phyloP scores from a whole-genome alignment of 1,140 invertebrate species.

The Drosophila yakuba region DNA sequence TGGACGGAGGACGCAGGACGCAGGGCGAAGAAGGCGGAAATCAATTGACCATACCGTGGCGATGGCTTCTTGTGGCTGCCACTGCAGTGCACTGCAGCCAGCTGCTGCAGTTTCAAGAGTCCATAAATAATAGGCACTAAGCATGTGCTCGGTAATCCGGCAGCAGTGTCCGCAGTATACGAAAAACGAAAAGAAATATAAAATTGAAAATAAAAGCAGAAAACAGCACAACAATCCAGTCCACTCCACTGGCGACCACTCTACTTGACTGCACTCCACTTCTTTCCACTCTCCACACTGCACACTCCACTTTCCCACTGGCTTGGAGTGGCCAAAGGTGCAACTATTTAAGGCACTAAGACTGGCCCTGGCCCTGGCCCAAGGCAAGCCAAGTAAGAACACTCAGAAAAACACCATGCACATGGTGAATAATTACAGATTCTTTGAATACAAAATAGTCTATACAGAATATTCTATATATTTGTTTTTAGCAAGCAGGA shows the following conservation, averaged over 20 bases:
- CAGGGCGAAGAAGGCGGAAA: neutral
- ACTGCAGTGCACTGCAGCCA: neutral
- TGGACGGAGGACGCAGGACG: neutral
- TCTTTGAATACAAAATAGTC: too few species aligned
- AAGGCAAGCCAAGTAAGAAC: neutral
- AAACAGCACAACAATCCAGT: slow-evolving; percentile 28
- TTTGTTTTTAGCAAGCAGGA: too few species aligned
- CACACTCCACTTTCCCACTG: neutral
- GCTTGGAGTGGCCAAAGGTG: slow-evolving; percentile 37
- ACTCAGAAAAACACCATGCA: neutral
- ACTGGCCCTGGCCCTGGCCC: slow-evolving; percentile 6
- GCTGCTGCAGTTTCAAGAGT: slow-evolving; percentile 20
- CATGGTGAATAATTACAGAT: too few species aligned
- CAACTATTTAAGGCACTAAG: slow-evolving; percentile 44
- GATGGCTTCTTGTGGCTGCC: slow-evolving; percentile 35
- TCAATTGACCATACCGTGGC: slow-evolving; percentile 37
- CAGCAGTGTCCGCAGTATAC: slow-evolving; percentile 26
- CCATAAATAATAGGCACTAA: slow-evolving; percentile 59
- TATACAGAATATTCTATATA: too few species aligned
- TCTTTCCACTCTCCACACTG: too few species aligned
- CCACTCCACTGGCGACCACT: slow-evolving; percentile 10
- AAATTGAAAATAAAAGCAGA: slow-evolving; percentile 9
- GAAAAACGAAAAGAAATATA: neutral
- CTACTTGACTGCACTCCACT: slow-evolving; percentile 19
- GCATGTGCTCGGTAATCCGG: slow-evolving; percentile 46